These are phyloP conservation scores for Alcedo atthis DNA, from an alignment of 2,797 vertebrate species.

Conservation along the genomic window DNA sequence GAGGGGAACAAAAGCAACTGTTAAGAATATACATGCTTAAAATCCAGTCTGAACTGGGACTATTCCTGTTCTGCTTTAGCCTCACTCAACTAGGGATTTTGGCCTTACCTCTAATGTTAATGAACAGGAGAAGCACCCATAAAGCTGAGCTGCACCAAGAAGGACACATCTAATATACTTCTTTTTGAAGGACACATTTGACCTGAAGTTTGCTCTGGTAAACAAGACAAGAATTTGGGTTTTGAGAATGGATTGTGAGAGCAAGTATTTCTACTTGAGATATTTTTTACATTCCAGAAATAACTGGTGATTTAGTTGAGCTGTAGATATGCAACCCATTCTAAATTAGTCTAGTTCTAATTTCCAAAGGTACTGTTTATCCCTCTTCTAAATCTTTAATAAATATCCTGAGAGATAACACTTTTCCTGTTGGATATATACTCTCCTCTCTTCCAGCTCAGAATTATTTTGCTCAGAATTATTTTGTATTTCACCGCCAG, in stretches of 20 bases:
- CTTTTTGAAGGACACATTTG: slow-evolving; percentile 30
- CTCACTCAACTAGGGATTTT: not conserved
- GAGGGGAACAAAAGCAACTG: not conserved
- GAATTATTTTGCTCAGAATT: not conserved
- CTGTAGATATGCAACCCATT: not conserved
- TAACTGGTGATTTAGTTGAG: slow-evolving; percentile 2
- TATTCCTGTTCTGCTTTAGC: not conserved
- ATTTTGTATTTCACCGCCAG: not conserved
- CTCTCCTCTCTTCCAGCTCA: not conserved
- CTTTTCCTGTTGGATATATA: not conserved
- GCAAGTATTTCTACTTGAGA: slow-evolving; percentile 21
- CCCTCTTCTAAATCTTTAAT: not conserved
- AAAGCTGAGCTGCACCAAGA: not conserved
- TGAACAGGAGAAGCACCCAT: not conserved
- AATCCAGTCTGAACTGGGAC: not conserved
- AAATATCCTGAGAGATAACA: not conserved
- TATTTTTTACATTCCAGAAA: slow-evolving; percentile 37
- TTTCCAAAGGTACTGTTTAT: not conserved
- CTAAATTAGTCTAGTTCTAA: not conserved
- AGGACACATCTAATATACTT: not conserved
- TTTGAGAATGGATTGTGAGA: not conserved
- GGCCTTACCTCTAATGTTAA: not conserved
- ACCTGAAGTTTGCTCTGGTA: slow-evolving; percentile 3
- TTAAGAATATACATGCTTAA: not conserved
- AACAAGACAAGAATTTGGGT: not conserved